phyloP scores from a whole-genome alignment of 2,888 invertebrate species.

The Sipha maydis region DNA sequence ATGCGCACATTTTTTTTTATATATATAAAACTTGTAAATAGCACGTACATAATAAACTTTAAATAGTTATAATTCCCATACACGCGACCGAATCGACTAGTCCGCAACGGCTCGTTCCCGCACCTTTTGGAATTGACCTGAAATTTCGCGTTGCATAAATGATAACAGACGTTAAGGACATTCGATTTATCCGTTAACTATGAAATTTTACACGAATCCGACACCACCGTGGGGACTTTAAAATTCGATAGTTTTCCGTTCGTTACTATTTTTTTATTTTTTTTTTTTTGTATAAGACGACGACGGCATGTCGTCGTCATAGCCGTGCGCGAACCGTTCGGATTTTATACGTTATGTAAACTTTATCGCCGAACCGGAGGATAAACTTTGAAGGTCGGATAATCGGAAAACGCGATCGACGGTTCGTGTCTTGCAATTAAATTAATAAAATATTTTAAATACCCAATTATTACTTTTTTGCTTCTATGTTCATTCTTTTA shows the following conservation, averaged over 20 bases:
- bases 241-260: background rate
- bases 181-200: background rate
- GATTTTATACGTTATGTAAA: constrained; percentile 1
- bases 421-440: background rate
- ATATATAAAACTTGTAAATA: background rate
- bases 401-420: background rate
- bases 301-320: background rate
- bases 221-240: background rate
- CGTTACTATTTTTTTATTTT: background rate
- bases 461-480: background rate
- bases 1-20: background rate
- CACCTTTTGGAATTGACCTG: background rate
- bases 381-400: constrained; percentile 39
- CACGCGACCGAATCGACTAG: constrained; percentile 32
- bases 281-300: background rate
- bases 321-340: background rate
- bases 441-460: background rate
- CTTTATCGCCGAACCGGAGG: constrained; percentile 12
- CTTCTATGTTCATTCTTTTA: background rate
- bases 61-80: constrained; percentile 11
- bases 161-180: background rate
- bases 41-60: background rate
- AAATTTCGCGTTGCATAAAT: constrained; percentile 1
- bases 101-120: background rate
- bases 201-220: background rate